Conservation (phyloP, 2,797 vertebrate genomes). For the Phataginus tricuspis region DNA sequence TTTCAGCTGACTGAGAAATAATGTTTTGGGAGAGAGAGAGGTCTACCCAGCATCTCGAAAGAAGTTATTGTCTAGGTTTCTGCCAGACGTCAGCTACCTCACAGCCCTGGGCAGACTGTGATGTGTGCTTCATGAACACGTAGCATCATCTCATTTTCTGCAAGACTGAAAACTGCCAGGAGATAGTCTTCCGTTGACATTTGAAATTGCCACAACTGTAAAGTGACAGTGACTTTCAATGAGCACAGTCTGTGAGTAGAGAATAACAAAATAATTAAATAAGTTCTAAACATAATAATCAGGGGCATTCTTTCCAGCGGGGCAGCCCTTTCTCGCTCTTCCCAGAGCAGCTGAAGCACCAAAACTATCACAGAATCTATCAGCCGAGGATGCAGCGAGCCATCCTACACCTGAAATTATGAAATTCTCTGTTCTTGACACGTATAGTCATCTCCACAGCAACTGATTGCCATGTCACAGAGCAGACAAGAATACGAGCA, state of each 20-base stretch:
- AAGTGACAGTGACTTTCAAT: not conserved
- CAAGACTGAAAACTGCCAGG: not conserved
- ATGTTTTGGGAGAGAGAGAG: not conserved
- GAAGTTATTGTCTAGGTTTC: not conserved
- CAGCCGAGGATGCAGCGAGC: not conserved
- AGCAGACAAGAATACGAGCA: not conserved
- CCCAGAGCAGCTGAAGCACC: not conserved
- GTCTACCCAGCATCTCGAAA: not conserved
- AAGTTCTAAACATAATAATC: not conserved
- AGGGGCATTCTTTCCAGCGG: not conserved
- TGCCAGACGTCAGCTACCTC: not conserved
- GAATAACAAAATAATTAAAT: not conserved
- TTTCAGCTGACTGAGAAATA: not conserved
- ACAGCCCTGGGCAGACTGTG: not conserved
- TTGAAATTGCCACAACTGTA: not conserved
- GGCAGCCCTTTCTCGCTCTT: not conserved
- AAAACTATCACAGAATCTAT: not conserved
- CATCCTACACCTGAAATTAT: constrained; percentile 23
- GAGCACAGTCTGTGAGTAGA: not conserved
- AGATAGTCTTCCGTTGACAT: not conserved
- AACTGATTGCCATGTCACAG: not conserved
- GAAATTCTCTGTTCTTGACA: constrained; percentile 48
- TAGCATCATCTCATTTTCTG: not conserved
- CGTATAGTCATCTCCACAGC: not conserved
- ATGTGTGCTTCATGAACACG: not conserved